Evolutionary conservation across 1,140 invertebrate species (phyloP), one percentile per base, ranked within the genome.

Genomic region (Drosophila pallidifrons): DNA sequence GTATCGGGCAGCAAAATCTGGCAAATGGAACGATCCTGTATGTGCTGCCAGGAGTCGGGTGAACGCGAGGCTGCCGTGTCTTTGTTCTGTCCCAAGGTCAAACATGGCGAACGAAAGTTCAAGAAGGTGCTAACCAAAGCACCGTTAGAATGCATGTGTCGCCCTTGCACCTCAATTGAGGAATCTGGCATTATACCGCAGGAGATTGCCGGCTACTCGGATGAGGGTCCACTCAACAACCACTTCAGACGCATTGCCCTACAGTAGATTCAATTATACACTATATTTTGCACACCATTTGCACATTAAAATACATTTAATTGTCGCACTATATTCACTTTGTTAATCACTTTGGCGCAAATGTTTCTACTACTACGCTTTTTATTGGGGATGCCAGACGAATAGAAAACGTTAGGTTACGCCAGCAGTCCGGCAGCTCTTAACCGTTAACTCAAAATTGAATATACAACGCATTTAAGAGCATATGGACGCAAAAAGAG

Each of bases 1-100:
- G 97, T 98, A 5, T 98, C 97, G n/a, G 97, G 97, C 8, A 98
- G 97, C 73, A 98, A 98, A 94, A 97, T 98, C 90, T 98, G 98
- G 98, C 97, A 98, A 94, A 98, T 98, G 95, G 98, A 98, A 92
- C 94, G 98, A 46, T 98, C 97, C 7, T 98, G 97, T 83, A 98
- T 98, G 95, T 98, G 97, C 91, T 98, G 97, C 93, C 97, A 98
- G 93, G 97, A 98, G 93, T 97, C 97, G 79, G 97, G 98, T 1
- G 97, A 98, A 93, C 94, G 97, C 74, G 97, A 98, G 93, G 97
- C 98, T 1, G 96, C 95, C 38, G 97, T 98, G 5, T 96, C 96
- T 1, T 93, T 99, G 5, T 97, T 96, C 91, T 98, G 98, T 93
- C 97, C 97, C 4, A 97, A 98, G 92, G 96, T 97, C 5, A 97